phyloP scores from a whole-genome alignment of 2,113 vertebrate genomes.

The Chionodraco myersi region DNA sequence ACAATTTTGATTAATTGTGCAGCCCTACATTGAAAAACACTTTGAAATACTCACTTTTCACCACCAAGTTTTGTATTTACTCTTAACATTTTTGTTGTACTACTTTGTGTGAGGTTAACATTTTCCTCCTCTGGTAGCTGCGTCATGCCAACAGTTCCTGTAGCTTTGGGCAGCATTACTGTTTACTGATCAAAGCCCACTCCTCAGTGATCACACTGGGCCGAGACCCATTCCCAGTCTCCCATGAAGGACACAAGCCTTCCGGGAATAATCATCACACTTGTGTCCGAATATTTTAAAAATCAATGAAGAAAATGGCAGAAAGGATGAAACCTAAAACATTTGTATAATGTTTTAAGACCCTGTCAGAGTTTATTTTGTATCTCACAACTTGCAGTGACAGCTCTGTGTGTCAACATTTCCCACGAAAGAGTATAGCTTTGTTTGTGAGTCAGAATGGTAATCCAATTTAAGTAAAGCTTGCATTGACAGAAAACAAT shows the following conservation, averaged over 20 bases:
- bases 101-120: neutral
- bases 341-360: neutral
- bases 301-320: slow-evolving; percentile 28
- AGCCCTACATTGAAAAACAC: neutral
- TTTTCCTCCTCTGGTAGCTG: slow-evolving; percentile 15
- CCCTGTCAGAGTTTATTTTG: neutral
- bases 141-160: slow-evolving; percentile 32
- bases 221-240: slow-evolving; percentile 49
- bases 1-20: neutral
- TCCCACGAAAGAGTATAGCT: neutral
- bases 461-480: slow-evolving; percentile 28
- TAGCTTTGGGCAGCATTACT: slow-evolving; percentile 43
- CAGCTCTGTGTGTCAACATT: neutral
- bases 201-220: slow-evolving; percentile 43
- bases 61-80: neutral
- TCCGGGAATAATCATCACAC: slow-evolving; percentile 41
- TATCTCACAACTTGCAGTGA: neutral
- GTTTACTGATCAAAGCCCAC: slow-evolving; percentile 56
- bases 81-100: neutral
- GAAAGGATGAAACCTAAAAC: slow-evolving; percentile 20
- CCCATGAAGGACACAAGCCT: slow-evolving; percentile 52
- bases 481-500: slow-evolving; percentile 25
- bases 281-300: slow-evolving; percentile 55
- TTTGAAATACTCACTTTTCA: neutral
- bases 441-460: slow-evolving; percentile 12